Conservation (phyloP, 1,140 invertebrate genomes). For the Metaphire vulgaris region DNA sequence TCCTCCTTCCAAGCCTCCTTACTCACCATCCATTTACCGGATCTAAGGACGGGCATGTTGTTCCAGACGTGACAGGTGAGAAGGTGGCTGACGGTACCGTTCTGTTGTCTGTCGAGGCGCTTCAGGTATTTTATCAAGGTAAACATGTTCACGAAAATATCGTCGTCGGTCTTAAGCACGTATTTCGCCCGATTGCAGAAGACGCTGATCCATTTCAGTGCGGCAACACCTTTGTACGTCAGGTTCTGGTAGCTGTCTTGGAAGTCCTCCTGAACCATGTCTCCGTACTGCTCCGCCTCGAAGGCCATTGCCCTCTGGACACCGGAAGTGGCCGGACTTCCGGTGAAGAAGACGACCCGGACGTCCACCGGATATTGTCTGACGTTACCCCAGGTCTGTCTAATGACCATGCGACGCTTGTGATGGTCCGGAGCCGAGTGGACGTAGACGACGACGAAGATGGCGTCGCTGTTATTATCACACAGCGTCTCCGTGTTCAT, state of each 20-base stretch:
- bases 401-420: slow-evolving; percentile 42
- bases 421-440: slow-evolving; percentile 44
- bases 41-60: slow-evolving; percentile 39
- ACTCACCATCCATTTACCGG: slow-evolving; percentile 52
- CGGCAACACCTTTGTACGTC: slow-evolving; percentile 74
- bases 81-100: neutral
- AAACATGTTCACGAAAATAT: slow-evolving; percentile 56
- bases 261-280: slow-evolving; percentile 74
- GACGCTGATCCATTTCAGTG: slow-evolving; percentile 70
- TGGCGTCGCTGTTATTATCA: neutral
- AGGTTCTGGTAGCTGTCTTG: slow-evolving; percentile 73
- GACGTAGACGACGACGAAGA: slow-evolving; percentile 34
- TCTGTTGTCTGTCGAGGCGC: neutral
- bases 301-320: slow-evolving; percentile 54
- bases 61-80: slow-evolving; percentile 27
- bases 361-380: slow-evolving; percentile 32
- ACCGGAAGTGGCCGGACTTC: slow-evolving; percentile 37
- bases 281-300: slow-evolving; percentile 61
- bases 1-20: slow-evolving; percentile 18
- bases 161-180: slow-evolving; percentile 56
- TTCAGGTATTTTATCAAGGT: slow-evolving; percentile 24
- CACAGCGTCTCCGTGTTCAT: slow-evolving; percentile 30
- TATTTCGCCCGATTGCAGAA: slow-evolving; percentile 57
- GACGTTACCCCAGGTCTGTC: slow-evolving; percentile 47
- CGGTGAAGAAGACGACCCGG: slow-evolving; percentile 62